These are phyloP conservation scores for Chaitophorus viminalis DNA, from an alignment of 2,888 invertebrate genomes.

Conservation along the genomic window DNA sequence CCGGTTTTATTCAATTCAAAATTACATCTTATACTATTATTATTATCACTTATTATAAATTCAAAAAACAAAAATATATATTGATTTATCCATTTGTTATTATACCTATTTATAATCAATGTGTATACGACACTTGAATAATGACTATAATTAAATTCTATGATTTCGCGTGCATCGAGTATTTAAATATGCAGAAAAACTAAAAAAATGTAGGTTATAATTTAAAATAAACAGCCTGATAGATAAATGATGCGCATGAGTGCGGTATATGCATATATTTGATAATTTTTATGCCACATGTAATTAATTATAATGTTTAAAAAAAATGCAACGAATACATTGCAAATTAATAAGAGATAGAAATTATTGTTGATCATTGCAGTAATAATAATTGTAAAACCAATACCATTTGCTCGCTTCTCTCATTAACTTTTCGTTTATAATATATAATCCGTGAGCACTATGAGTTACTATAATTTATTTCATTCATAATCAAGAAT, in stretches of 20 bases:
- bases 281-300: not conserved
- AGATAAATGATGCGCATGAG: too few relatives aligned
- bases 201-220: not conserved
- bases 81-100: constrained; percentile 47
- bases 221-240: too few relatives aligned
- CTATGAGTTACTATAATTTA: too few relatives aligned
- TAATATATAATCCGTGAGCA: too few relatives aligned
- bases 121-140: not conserved
- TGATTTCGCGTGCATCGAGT: not conserved
- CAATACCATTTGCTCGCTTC: too few relatives aligned
- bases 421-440: too few relatives aligned
- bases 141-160: constrained; percentile 7
- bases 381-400: too few relatives aligned
- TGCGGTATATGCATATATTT: too few relatives aligned
- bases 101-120: constrained; percentile 3
- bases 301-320: not conserved
- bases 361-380: too few relatives aligned
- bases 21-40: constrained; percentile 1
- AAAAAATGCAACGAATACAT: not conserved
- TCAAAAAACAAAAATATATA: constrained; percentile 6
- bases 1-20: constrained; percentile 32
- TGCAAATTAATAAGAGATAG: not conserved
- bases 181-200: not conserved
- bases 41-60: constrained; percentile 11
- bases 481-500: too few relatives aligned